Evolutionary conservation across 2,113 vertebrate species (phyloP).

Genomic region (Cinclus mexicanus): DNA sequence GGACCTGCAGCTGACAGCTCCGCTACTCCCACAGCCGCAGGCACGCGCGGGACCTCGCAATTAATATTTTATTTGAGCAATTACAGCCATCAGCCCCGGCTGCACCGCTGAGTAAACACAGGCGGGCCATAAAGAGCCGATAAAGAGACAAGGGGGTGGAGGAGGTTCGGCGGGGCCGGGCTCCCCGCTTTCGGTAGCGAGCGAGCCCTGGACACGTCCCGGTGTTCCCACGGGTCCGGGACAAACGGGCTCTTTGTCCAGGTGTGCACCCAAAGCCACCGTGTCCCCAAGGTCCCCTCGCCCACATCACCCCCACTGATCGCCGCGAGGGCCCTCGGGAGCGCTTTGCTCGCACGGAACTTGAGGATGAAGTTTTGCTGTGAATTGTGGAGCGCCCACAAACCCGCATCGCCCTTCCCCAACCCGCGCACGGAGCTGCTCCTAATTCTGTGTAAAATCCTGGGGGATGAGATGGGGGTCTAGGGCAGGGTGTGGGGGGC

Average conservation of each 20-base stretch:
- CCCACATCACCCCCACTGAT: not conserved
- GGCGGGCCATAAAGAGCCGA: not conserved
- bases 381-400: accelerated
- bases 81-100: not conserved
- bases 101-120: not conserved
- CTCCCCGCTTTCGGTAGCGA: no score
- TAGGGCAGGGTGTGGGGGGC: not conserved
- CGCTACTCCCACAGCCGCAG: slow-evolving; percentile 43
- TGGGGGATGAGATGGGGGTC: not conserved
- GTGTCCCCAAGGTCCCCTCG: accelerated
- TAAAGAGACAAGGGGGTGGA: not conserved
- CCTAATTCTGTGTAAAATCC: not conserved
- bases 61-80: slow-evolving; percentile 17
- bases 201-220: accelerated
- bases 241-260: slow-evolving; percentile 13
- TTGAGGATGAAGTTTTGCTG: not conserved
- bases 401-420: not conserved
- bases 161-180: not conserved
- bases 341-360: not conserved
- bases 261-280: not conserved
- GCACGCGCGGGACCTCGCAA: slow-evolving; percentile 1
- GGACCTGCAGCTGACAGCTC: slow-evolving; percentile 32
- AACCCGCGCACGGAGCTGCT: not conserved
- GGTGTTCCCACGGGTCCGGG: not conserved
- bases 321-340: not conserved